A percentile compares a stretch with the other conserved stretches of the same genome.
phyloP scores from a whole-genome alignment of 2,113 vertebrate genomes.

The Carollia perspicillata region DNA sequence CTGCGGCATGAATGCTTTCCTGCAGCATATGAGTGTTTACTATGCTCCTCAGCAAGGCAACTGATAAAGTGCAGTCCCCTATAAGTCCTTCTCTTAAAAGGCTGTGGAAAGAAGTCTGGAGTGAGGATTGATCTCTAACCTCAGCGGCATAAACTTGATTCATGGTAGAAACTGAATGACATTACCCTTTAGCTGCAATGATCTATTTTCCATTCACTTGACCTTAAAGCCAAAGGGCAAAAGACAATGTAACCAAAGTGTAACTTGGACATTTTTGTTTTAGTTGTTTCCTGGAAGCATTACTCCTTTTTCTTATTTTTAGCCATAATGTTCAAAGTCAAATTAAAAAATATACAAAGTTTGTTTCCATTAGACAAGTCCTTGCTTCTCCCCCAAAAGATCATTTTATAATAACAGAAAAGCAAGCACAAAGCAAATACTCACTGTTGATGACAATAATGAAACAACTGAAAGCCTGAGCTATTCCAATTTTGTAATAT shows the following conservation, averaged over 20 bases:
- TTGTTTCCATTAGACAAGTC: not conserved
- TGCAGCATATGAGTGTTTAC: not conserved
- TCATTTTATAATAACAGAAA: not conserved
- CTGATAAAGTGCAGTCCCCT: not conserved
- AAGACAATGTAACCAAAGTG: not conserved
- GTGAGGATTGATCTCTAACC: slow-evolving; percentile 31
- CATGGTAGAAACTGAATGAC: not conserved
- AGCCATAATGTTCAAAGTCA: not conserved
- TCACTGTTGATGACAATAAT: not conserved
- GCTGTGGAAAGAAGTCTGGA: slow-evolving; percentile 11
- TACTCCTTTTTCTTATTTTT: not conserved
- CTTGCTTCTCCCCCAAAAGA: not conserved
- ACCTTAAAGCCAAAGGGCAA: slow-evolving; percentile 26
- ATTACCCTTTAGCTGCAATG: not conserved
- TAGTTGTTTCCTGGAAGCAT: not conserved
- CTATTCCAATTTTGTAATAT: not conserved
- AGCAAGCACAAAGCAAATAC: not conserved
- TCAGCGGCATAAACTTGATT: slow-evolving; percentile 6
- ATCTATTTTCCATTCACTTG: not conserved
- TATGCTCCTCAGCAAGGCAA: not conserved
- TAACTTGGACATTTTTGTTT: not conserved
- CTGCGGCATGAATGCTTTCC: not conserved
- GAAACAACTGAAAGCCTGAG: not conserved
- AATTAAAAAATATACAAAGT: not conserved
- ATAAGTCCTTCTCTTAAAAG: slow-evolving; percentile 2